Evolutionary conservation across 2,113 vertebrate species (phyloP).

Genomic region (Stegostoma tigrinum): DNA sequence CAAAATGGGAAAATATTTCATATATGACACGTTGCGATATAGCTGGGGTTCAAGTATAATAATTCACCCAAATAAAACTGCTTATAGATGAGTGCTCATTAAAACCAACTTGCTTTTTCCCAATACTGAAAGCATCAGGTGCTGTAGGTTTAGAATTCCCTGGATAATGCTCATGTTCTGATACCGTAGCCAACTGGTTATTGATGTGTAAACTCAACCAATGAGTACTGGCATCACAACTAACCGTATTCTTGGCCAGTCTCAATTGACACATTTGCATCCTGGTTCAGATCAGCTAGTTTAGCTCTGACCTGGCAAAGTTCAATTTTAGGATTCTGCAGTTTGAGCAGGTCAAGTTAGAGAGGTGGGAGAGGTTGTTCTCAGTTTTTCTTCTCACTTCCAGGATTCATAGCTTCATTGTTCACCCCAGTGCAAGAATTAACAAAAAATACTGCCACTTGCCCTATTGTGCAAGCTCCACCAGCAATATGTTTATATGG

Average conservation of each 20-base stretch:
- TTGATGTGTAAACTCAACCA: neutral
- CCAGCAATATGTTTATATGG: too few relatives aligned
- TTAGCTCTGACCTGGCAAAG: neutral
- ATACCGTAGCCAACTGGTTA: neutral
- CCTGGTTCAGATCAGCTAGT: neutral
- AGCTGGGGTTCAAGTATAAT: neutral
- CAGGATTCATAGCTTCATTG: too few relatives aligned
- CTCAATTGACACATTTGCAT: neutral
- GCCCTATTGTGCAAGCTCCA: too few relatives aligned
- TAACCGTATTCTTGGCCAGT: neutral
- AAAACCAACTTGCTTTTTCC: neutral
- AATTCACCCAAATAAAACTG: neutral
- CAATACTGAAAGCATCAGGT: neutral
- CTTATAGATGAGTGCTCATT: neutral
- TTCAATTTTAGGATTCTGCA: neutral
- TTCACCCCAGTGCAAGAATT: too few relatives aligned
- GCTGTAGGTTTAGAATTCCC: neutral
- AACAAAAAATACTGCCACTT: too few relatives aligned
- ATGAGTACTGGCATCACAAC: neutral
- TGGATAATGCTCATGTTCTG: neutral
- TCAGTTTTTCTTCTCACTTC: too few relatives aligned
- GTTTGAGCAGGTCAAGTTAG: neutral
- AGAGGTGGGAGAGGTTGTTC: too few relatives aligned
- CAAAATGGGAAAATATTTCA: neutral
- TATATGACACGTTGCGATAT: neutral